Evolutionary conservation across 2,113 vertebrate genomes (phyloP).

Genomic region (Gymnobelideus leadbeateri): DNA sequence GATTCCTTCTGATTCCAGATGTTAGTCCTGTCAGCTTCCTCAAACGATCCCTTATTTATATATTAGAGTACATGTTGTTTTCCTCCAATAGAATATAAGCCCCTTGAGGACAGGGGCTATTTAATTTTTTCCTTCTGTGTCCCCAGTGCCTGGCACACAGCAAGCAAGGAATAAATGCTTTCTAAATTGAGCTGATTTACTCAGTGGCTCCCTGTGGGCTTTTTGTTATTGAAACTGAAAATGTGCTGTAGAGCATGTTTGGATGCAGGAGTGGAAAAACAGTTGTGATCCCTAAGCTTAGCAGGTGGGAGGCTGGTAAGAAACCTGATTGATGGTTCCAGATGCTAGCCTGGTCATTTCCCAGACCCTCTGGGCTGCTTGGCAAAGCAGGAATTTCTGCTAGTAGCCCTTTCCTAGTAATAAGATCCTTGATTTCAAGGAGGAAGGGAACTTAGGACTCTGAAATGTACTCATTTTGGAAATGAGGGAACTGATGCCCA

Average conservation of each 20-base stretch:
- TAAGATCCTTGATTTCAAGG: neutral
- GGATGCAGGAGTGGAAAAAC: neutral
- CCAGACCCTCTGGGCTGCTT: neutral
- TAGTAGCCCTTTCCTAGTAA: neutral
- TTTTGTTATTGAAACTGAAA: neutral
- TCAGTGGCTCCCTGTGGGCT: neutral
- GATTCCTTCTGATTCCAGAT: neutral
- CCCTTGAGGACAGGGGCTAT: neutral
- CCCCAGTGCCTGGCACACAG: neutral
- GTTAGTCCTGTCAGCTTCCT: neutral
- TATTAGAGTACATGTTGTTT: neutral
- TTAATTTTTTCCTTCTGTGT: neutral
- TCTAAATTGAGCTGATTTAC: neutral
- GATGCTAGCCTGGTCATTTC: neutral
- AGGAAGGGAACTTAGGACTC: neutral
- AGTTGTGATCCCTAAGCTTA: neutral
- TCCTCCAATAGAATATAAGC: neutral
- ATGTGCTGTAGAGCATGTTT: neutral
- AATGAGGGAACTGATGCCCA: neutral
- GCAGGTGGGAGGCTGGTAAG: neutral
- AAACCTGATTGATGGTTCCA: neutral
- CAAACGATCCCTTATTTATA: neutral
- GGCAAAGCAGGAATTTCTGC: neutral
- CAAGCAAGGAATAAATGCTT: neutral
- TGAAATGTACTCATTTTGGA: neutral